A percentile compares a stretch with the other conserved stretches of the same genome.
Conservation (phyloP, 1,140 invertebrate genomes). For the Drosophila tani region DNA sequence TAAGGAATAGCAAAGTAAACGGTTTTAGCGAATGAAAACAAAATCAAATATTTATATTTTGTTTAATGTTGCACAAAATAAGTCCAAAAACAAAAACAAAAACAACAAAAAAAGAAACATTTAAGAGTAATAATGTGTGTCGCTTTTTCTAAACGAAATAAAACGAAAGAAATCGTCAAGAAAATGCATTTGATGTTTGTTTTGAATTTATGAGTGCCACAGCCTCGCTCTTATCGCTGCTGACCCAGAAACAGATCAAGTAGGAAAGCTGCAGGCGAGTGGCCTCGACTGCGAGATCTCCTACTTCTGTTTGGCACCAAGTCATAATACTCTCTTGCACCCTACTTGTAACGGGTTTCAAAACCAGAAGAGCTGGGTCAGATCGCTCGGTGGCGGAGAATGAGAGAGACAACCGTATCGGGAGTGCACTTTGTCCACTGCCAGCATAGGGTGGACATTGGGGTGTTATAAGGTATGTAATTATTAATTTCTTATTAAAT, state of each 20-base stretch:
- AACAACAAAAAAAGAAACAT: slow-evolving; percentile 7
- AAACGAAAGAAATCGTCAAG: slow-evolving; percentile 46
- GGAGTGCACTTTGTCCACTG: too few species aligned
- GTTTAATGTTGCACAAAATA: slow-evolving; percentile 64
- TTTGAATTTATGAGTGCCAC: background rate
- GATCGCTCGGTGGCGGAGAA: too few species aligned
- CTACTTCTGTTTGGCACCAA: too few species aligned
- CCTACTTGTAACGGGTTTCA: too few species aligned
- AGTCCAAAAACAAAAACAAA: slow-evolving; percentile 29
- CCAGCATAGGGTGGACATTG: too few species aligned
- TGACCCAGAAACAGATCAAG: slow-evolving; percentile 1
- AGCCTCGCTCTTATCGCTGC: background rate
- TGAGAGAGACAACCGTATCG: too few species aligned
- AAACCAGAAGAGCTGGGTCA: too few species aligned
- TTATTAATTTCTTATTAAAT: too few species aligned
- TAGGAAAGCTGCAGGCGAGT: too few species aligned
- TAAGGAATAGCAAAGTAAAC: slow-evolving; percentile 1
- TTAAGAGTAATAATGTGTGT: slow-evolving; percentile 53
- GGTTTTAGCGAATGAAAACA: slow-evolving; percentile 28
- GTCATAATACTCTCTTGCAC: too few species aligned
- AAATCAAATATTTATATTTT: slow-evolving; percentile 56
- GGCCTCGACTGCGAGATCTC: too few species aligned
- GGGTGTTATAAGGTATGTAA: too few species aligned
- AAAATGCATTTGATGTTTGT: background rate
- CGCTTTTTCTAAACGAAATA: slow-evolving; percentile 77